Evolutionary conservation across 2,888 invertebrate species (phyloP), one percentile per base, ranked within the genome.

Genomic region (Leptarthrus brevirostris): DNA sequence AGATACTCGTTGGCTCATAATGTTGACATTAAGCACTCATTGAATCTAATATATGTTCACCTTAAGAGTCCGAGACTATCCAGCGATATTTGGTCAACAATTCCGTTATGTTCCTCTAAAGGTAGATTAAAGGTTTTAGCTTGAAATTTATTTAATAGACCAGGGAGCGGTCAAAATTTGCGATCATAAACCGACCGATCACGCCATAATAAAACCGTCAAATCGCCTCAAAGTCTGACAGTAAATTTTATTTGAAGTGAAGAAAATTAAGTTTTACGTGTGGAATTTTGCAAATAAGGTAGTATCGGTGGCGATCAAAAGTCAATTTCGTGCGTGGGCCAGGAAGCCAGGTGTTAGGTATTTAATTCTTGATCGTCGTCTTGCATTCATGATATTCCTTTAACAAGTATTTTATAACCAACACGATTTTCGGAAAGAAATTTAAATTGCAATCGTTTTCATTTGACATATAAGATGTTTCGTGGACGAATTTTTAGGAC

Each of bases 1-100:
- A 5, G 8, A 14, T 16, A 44, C 44, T 16, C 44, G n/a, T 44
- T 44, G 44, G 44, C 44, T 44, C 12, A 44, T 44, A 44, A 44
- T 44, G 44, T 1, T 44, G 44, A 44, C 44, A 12, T 44, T 44
- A 44, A 44, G 44, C n/a, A 44, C 44, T 44, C 44, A 44, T 44
- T 44, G 44, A 44, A 44, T n/a, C 44, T 44, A 44, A 44, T 12
- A 44, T 44, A 44, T 44, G 44, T 14, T 44, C 16, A 44, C 44
- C 44, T 44, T 44, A 44, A 44, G 4, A 8, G 44, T 8, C 8
- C 16, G 44, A 4, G 1, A 44, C n/a, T 44, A 14, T 44, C 16
- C 6, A 44, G n/a, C 12, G 16, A 14, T 16, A 44, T 44, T 44
- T 44, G 44, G 44, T 44, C 44, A 44, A 44, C 44, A 44, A 44